Conservation (phyloP, 1,140 invertebrate species). For the Stegodyphus dumicola region DNA sequence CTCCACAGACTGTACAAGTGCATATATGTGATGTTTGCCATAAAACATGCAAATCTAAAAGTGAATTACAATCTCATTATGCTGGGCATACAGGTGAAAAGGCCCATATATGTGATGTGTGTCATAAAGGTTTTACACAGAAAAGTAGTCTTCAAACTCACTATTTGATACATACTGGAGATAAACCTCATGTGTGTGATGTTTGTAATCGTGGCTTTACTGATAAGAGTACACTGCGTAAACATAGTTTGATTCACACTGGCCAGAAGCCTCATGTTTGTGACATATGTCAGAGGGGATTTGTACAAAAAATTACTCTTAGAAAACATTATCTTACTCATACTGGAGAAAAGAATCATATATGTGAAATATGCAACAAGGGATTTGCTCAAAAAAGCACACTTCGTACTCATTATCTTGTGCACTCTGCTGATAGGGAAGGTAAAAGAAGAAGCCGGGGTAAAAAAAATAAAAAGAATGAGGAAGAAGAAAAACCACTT, state of each 20-base stretch:
- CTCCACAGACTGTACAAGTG: neutral
- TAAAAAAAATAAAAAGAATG: slow-evolving; percentile 40
- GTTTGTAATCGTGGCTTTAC: slow-evolving; percentile 69
- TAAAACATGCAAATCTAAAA: slow-evolving; percentile 49
- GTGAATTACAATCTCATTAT: slow-evolving; percentile 51
- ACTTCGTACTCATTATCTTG: slow-evolving; percentile 47
- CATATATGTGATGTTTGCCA: slow-evolving; percentile 55
- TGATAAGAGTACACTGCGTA: slow-evolving; percentile 64
- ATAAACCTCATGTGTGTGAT: slow-evolving; percentile 68
- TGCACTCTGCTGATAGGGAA: slow-evolving; percentile 51
- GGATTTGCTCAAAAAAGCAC: slow-evolving; percentile 59
- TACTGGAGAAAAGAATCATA: slow-evolving; percentile 56
- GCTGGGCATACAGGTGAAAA: slow-evolving; percentile 53
- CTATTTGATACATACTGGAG: slow-evolving; percentile 68
- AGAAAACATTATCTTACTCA: slow-evolving; percentile 58
- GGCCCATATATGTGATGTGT: slow-evolving; percentile 64
- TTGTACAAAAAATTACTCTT: slow-evolving; percentile 57
- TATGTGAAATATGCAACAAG: slow-evolving; percentile 56
- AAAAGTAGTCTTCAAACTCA: slow-evolving; percentile 69
- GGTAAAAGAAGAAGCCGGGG: slow-evolving; percentile 27
- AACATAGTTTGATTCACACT: slow-evolving; percentile 54
- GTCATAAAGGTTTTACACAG: slow-evolving; percentile 71
- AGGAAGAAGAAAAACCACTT: slow-evolving; percentile 6
- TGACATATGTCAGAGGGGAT: slow-evolving; percentile 53
- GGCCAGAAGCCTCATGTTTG: slow-evolving; percentile 57